A percentile compares a stretch with the other conserved stretches of the same genome.
These are phyloP conservation scores for Podarcis siculus DNA, from an alignment of 2,797 vertebrate genomes.

Conservation along the genomic window DNA sequence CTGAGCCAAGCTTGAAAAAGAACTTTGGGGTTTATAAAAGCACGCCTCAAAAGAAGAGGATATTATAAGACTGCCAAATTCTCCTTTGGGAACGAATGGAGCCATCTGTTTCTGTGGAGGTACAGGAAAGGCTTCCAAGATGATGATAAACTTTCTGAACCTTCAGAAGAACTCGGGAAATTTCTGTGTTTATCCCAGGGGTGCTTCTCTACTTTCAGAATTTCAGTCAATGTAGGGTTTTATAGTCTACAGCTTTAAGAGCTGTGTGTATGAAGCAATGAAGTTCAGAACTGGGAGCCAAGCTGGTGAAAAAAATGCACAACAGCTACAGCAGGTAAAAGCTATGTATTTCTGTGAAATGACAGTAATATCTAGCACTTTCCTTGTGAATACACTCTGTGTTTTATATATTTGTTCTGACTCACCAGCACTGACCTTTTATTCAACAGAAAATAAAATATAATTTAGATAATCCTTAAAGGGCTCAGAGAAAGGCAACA, in stretches of 20 bases:
- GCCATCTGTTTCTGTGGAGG: not conserved
- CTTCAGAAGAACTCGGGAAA: not conserved
- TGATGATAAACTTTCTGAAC: no score
- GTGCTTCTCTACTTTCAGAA: not conserved
- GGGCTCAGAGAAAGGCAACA: not conserved
- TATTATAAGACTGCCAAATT: not conserved
- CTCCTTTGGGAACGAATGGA: not conserved
- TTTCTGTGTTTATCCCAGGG: not conserved
- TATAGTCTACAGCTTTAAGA: not conserved
- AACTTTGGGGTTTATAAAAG: not conserved
- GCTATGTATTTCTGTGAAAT: not conserved
- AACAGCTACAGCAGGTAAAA: not conserved
- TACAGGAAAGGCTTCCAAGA: not conserved
- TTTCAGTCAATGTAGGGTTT: not conserved
- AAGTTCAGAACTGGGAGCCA: not conserved
- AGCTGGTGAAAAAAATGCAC: not conserved
- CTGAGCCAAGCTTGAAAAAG: not conserved
- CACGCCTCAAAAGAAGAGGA: not conserved
- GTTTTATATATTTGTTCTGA: not conserved
- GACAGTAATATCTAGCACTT: not conserved
- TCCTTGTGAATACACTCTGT: not conserved
- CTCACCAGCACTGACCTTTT: not conserved
- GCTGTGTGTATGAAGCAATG: not conserved
- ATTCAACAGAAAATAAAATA: not conserved
- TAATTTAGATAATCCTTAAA: not conserved